A percentile compares a stretch with the other conserved stretches of the same genome.
phyloP scores from a whole-genome alignment of 92 coral and sea anemone species.

The Palythoa caribaeorum region DNA sequence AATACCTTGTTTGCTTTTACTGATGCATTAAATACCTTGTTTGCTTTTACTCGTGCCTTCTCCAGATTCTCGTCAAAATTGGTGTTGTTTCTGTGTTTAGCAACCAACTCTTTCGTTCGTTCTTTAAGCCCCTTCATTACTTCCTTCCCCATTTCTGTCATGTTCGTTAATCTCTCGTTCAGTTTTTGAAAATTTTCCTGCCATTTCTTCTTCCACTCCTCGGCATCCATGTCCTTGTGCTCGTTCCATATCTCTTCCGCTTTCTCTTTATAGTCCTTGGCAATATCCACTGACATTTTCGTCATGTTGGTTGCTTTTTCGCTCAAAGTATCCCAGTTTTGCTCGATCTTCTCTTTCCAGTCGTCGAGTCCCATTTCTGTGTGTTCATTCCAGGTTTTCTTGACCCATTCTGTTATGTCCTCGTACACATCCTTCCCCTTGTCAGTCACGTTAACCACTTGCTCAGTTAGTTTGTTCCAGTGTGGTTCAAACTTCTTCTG shows the following conservation, averaged over 20 bases:
- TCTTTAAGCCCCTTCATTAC: not conserved
- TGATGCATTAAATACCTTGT: not conserved
- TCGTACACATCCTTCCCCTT: not conserved
- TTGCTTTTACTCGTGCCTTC: not conserved
- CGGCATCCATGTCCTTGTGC: constrained; percentile 9
- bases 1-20: not conserved
- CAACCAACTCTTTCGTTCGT: not conserved
- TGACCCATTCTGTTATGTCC: not conserved
- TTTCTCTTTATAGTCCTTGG: not conserved
- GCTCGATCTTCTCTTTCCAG: not conserved
- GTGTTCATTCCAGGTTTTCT: not conserved
- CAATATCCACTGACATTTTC: not conserved
- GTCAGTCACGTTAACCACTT: not conserved
- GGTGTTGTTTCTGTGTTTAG: not conserved
- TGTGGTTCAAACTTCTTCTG: not conserved
- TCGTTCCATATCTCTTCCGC: constrained; percentile 34
- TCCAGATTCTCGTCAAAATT: constrained; percentile 26
- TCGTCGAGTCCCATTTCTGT: not conserved
- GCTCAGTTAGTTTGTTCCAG: not conserved
- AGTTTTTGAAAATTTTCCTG: not conserved
- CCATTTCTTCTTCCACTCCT: constrained; percentile 5
- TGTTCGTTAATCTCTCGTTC: not conserved
- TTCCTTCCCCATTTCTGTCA: constrained; percentile 34
- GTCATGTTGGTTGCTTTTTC: constrained; percentile 3
- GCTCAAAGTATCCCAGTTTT: not conserved